Evolutionary conservation across 2,888 invertebrate species (phyloP).

Genomic region (Cosmia pyralina): DNA sequence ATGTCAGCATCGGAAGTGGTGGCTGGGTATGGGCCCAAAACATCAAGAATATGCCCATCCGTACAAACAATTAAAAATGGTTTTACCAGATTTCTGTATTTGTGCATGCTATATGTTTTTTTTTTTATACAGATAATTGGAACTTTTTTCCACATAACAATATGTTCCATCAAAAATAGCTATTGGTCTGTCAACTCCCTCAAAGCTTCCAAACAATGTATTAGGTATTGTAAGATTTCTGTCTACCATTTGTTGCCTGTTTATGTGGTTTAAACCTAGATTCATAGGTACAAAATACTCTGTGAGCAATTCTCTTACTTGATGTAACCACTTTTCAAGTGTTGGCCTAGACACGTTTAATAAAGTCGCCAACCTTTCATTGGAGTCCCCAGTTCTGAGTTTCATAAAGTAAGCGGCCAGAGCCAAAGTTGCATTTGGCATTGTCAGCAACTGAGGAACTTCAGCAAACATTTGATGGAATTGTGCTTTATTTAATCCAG

Average conservation of each 20-base stretch:
- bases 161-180: slow-evolving; percentile 7
- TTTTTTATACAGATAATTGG: too few relatives aligned
- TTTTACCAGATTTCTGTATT: too few relatives aligned
- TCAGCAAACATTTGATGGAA: slow-evolving; percentile 9
- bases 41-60: too few relatives aligned
- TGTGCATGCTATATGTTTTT: too few relatives aligned
- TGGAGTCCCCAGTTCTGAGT: neutral
- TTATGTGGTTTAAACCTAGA: slow-evolving; percentile 8
- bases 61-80: too few relatives aligned
- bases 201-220: slow-evolving; percentile 10
- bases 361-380: slow-evolving; percentile 12
- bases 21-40: too few relatives aligned
- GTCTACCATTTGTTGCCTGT: slow-evolving; percentile 4
- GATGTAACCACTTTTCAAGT: neutral
- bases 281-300: slow-evolving; percentile 16
- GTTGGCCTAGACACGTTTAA: neutral
- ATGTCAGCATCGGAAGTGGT: too few relatives aligned
- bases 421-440: neutral
- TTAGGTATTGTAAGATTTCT: slow-evolving; percentile 19
- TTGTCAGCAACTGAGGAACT: slow-evolving; percentile 7
- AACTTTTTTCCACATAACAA: neutral
- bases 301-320: slow-evolving; percentile 6
- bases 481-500: slow-evolving; percentile 1
- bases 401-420: neutral
- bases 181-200: slow-evolving; percentile 7